These are phyloP conservation scores for Drosophila nikananu DNA, from an alignment of 1,140 invertebrate species.

Conservation along the genomic window DNA sequence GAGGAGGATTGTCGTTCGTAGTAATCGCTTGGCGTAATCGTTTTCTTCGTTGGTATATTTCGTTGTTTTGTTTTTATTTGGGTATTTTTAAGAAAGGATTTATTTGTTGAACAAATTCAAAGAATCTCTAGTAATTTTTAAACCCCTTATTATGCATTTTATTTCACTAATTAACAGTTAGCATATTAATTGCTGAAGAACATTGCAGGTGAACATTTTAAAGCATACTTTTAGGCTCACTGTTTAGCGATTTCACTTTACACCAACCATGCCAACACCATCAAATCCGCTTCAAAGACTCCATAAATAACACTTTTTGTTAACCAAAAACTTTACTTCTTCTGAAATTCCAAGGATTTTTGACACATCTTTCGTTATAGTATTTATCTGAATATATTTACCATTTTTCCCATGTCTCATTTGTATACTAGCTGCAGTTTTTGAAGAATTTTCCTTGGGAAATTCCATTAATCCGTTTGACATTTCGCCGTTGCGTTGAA, in stretches of 20 bases:
- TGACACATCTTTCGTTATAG: background rate
- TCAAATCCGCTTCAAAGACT: too few species aligned
- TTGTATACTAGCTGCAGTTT: slow-evolving; percentile 26
- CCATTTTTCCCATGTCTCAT: slow-evolving; percentile 1
- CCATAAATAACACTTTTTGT: too few species aligned
- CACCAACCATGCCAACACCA: too few species aligned
- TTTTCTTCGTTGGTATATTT: background rate
- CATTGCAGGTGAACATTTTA: background rate
- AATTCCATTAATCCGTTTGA: slow-evolving; percentile 78
- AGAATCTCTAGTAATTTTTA: background rate
- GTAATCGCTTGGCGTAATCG: slow-evolving; percentile 8
- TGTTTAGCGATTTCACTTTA: background rate
- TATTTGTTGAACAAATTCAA: background rate
- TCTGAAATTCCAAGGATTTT: background rate
- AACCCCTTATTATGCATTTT: background rate
- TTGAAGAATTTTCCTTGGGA: slow-evolving; percentile 37
- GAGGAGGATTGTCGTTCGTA: slow-evolving; percentile 5
- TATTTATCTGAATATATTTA: slow-evolving; percentile 12
- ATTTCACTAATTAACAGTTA: background rate
- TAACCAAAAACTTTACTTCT: background rate
- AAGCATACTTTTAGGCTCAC: too few species aligned
- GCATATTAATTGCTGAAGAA: background rate
- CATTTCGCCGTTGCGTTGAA: slow-evolving; percentile 69
- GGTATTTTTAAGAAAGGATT: too few species aligned
- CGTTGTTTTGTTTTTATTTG: background rate